These are phyloP conservation scores for Enteromius viviparus DNA, from an alignment of 2,797 vertebrate genomes.

Conservation along the genomic window DNA sequence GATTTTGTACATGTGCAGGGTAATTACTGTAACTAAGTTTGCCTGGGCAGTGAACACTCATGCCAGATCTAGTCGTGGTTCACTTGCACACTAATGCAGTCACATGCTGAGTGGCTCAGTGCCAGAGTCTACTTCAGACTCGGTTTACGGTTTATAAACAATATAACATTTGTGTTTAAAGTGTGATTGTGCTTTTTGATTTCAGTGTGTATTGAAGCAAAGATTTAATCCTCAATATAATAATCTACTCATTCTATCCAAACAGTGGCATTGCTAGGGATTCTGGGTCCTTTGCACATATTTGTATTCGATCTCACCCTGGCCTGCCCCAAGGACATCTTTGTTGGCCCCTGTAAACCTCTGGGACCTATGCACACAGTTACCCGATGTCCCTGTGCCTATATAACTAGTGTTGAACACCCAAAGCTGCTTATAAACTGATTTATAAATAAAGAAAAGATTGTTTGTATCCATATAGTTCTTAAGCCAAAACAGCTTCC, in stretches of 20 bases:
- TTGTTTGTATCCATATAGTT: background rate
- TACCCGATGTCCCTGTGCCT: background rate
- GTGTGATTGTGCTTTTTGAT: background rate
- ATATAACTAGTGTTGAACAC: background rate
- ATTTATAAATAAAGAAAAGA: background rate
- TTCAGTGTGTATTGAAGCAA: background rate
- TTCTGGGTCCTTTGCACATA: background rate
- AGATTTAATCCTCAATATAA: background rate
- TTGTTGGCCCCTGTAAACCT: background rate
- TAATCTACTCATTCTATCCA: background rate
- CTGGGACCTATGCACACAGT: background rate
- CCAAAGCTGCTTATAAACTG: background rate
- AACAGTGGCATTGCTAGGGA: background rate
- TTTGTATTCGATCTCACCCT: background rate
- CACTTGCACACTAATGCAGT: slow-evolving; percentile 38
- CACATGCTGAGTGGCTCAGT: slow-evolving; percentile 50
- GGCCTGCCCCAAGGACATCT: background rate
- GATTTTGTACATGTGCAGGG: slow-evolving; percentile 48
- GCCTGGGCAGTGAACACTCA: slow-evolving; percentile 22
- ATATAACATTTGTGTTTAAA: slow-evolving; percentile 9
- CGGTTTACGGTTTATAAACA: slow-evolving; percentile 9
- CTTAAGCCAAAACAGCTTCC: background rate
- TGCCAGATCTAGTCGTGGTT: slow-evolving; percentile 17
- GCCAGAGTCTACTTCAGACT: slow-evolving; percentile 37
- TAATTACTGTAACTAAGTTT: slow-evolving; percentile 35